Conservation (phyloP, 2,888 invertebrate genomes). For the Heliconius erato region DNA sequence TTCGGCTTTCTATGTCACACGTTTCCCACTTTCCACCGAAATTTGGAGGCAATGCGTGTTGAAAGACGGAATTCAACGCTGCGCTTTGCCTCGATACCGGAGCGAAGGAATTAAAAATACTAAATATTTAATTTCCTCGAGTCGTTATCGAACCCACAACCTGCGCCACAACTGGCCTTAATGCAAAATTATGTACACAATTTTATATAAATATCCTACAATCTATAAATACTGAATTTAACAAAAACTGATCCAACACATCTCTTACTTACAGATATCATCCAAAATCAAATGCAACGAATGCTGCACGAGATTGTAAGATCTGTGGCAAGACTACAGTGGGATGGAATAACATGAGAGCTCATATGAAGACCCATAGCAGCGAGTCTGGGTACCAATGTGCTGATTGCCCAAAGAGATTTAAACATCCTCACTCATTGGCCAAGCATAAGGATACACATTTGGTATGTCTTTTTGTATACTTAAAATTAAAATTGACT, state of each 20-base stretch:
- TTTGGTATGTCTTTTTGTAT: conserved; percentile 60
- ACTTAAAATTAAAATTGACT: neutral
- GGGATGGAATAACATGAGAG: conserved; percentile 63
- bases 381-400: conserved; percentile 71
- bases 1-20: too few species aligned
- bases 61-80: too few species aligned
- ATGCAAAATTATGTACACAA: too few species aligned
- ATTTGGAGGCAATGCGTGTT: too few species aligned
- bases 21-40: too few species aligned
- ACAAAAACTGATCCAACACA: neutral
- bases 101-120: too few species aligned
- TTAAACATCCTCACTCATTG: conserved; percentile 77
- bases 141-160: too few species aligned
- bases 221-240: neutral
- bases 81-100: too few species aligned
- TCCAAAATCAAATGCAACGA: conserved; percentile 54
- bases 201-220: neutral
- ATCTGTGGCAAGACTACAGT: conserved; percentile 64
- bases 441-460: conserved; percentile 80
- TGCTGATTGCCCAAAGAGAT: conserved; percentile 73
- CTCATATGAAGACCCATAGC: conserved; percentile 64
- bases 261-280: conserved; percentile 61
- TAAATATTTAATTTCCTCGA: too few species aligned
- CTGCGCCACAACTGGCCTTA: too few species aligned
- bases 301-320: conserved; percentile 64